These are phyloP conservation scores for Parauchenoglanis punctatus DNA, from an alignment of 2,797 vertebrate genomes.

Conservation along the genomic window DNA sequence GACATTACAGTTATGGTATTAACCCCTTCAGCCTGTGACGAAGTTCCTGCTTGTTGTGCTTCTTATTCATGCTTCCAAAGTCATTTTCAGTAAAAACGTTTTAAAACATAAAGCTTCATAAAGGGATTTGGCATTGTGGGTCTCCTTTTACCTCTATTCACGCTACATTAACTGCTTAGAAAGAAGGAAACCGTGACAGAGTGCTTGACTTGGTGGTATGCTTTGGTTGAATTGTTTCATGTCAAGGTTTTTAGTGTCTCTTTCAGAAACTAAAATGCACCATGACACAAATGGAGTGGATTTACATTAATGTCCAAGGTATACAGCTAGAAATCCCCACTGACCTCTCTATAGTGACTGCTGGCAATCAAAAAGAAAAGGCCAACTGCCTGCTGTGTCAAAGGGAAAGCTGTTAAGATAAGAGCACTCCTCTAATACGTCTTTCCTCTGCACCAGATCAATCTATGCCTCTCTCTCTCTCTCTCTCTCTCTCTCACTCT, in stretches of 20 bases:
- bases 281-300: slow-evolving; percentile 14
- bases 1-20: slow-evolving; percentile 68
- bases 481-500: neutral
- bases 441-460: slow-evolving; percentile 39
- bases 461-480: slow-evolving; percentile 16
- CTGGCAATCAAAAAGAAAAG: slow-evolving; percentile 32
- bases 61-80: neutral
- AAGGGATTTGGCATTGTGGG: neutral
- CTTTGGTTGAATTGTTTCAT: neutral
- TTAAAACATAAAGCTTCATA: neutral
- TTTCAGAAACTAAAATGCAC: neutral
- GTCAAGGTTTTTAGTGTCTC: slow-evolving; percentile 25
- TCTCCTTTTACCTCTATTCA: slow-evolving; percentile 8
- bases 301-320: slow-evolving; percentile 19
- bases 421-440: slow-evolving; percentile 44
- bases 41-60: slow-evolving; percentile 39
- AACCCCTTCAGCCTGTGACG: slow-evolving; percentile 56
- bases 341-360: slow-evolving; percentile 27
- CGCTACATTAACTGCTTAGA: slow-evolving; percentile 18
- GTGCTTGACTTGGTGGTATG: slow-evolving; percentile 18
- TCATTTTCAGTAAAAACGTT: neutral
- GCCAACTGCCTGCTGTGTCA: slow-evolving; percentile 27
- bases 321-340: slow-evolving; percentile 1
- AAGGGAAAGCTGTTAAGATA: slow-evolving; percentile 48
- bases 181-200: slow-evolving; percentile 13